Evolutionary conservation across 1,140 invertebrate genomes (phyloP).

Genomic region (Monochamus saltuarius): DNA sequence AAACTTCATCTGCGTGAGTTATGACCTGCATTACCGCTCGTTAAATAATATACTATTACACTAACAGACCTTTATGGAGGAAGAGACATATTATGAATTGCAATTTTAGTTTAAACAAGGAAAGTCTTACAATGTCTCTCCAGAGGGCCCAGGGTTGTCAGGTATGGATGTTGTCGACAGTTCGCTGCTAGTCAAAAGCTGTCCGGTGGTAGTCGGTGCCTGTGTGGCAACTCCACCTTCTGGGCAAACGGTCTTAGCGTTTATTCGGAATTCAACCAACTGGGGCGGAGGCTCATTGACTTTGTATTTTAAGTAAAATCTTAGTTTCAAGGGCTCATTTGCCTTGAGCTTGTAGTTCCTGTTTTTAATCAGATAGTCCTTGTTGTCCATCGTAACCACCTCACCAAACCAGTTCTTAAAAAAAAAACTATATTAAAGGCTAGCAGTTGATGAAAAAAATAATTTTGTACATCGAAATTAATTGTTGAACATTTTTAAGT

Average conservation of each 20-base stretch:
- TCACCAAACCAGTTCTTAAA: constrained; percentile 52
- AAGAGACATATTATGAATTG: too few species aligned
- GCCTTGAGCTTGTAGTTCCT: constrained; percentile 38
- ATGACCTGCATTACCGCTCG: too few species aligned
- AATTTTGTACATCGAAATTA: too few species aligned
- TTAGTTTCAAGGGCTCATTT: constrained; percentile 34
- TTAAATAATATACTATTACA: too few species aligned
- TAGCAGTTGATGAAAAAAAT: too few species aligned
- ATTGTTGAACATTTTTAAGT: too few species aligned
- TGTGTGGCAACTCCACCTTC: constrained; percentile 34
- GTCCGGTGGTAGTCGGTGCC: constrained; percentile 24
- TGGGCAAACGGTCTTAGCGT: constrained; percentile 45
- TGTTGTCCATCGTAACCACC: constrained; percentile 44
- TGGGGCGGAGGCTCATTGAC: constrained; percentile 37
- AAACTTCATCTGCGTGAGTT: too few species aligned
- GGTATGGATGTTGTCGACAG: constrained; percentile 7
- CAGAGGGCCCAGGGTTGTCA: constrained; percentile 3
- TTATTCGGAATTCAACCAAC: constrained; percentile 38
- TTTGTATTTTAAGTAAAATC: constrained; percentile 49
- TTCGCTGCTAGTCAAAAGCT: constrained; percentile 32
- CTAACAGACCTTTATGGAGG: too few species aligned
- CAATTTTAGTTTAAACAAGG: constrained; percentile 3
- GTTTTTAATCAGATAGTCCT: constrained; percentile 46
- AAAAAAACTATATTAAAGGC: neutral
- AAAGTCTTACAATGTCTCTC: neutral